Base-by-base conservation (phyloP, 64 coral and sea anemone genomes). In the Hydrozoanthus tunicans region DNA sequence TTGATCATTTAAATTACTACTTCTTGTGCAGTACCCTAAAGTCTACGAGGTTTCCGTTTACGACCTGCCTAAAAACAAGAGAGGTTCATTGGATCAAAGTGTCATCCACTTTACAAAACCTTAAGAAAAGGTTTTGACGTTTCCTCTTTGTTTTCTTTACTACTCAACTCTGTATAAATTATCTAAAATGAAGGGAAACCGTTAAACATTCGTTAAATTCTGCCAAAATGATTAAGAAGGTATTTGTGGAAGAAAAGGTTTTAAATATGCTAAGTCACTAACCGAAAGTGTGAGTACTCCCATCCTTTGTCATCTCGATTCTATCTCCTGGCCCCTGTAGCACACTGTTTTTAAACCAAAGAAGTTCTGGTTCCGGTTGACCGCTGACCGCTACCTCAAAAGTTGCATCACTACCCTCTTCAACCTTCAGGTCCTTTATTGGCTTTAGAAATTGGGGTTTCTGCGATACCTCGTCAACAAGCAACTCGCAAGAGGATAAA, bases 301-400 rank as follows among this genome's bases (percentile, higher is more conserved):
- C 91, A 12, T 83, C 90, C 27, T 79, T 64, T 26, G 20, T 63
- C 20, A n/a, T 73, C 77, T 92, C 92, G 64, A 91, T 92, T 78
- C 90, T 91, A 78, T 88, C 92, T 26, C 90, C 90, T 56, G 83
- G 70, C 51, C 77, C 75, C 59, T 91, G 76, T 3, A 91, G 59
- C 15, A 94, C 84, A 83, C 84, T 71, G 60, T 97, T 82, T 66
- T 79, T 94, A 8, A 94, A 97, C 95, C 95, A 97, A 9, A 72
- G 57, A n/a, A 97, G 62, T 58, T 90, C 90, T 55, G 95, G 95
- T 90, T 97, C 79, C 14, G 95, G 95, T 15, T 67, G 91, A 62
- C 95, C 95, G 26, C 74, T 82, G 32, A 97, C 73, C 76, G 89
- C 55, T 55, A 91, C 92, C 13, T 89, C 90, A 78, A 97, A 94